Conservation (phyloP, 2,797 vertebrate genomes). For the Capromys pilorides region DNA sequence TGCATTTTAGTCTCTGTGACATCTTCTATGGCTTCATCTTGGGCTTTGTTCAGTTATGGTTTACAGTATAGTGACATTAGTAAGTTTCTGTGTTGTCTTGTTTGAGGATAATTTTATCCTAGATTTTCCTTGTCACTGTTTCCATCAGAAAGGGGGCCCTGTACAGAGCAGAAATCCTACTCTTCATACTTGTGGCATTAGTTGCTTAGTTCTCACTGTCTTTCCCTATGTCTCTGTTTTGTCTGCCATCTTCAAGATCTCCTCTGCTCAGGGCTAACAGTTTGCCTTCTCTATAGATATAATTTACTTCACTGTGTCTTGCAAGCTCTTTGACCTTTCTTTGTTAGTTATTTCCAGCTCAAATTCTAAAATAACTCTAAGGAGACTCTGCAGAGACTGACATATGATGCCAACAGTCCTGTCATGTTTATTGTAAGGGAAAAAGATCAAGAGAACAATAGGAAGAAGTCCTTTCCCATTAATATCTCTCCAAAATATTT, state of each 20-base stretch:
- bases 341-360: neutral
- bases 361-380: neutral
- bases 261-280: neutral
- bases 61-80: neutral
- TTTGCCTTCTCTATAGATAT: neutral
- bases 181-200: neutral
- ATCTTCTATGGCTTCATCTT: neutral
- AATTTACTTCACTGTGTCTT: neutral
- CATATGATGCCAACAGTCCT: neutral
- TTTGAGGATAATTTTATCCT: neutral
- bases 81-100: neutral
- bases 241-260: neutral
- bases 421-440: neutral
- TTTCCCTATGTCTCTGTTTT: neutral
- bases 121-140: neutral
- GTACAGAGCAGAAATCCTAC: neutral
- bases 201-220: neutral
- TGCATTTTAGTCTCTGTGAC: neutral
- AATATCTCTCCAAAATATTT: neutral
- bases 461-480: neutral
- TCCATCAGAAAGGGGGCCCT: neutral
- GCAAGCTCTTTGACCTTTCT: neutral
- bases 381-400: neutral
- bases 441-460: neutral
- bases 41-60: neutral